Evolutionary conservation across 2,797 vertebrate genomes (phyloP).

Genomic region (Distichodus sexfasciatus): DNA sequence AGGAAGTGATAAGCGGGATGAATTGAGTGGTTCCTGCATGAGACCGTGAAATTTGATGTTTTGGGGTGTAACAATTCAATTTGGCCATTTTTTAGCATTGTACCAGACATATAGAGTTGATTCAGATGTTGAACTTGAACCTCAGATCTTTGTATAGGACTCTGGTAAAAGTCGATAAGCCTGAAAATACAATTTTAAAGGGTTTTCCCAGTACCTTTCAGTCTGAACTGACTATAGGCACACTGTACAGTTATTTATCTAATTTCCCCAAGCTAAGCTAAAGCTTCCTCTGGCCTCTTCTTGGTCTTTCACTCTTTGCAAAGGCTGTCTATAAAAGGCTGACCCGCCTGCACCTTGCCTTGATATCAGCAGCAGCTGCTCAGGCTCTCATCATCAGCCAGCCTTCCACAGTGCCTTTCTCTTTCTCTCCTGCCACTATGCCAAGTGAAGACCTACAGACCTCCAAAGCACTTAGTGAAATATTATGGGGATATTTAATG

Average conservation of each 20-base stretch:
- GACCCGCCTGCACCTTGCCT: slow-evolving; percentile 51
- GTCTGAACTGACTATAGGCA: slow-evolving; percentile 25
- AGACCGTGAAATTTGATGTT: too few species aligned
- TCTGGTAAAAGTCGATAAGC: too few species aligned
- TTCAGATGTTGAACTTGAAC: too few species aligned
- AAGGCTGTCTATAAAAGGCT: slow-evolving; percentile 73
- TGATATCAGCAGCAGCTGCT: slow-evolving; percentile 73
- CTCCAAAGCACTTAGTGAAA: neutral
- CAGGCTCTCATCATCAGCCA: slow-evolving; percentile 44
- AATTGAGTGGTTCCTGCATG: too few species aligned
- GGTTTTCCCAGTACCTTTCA: slow-evolving; percentile 4
- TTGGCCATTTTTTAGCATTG: too few species aligned
- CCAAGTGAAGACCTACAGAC: slow-evolving; percentile 22
- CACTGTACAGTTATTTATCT: slow-evolving; percentile 41
- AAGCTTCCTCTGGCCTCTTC: slow-evolving; percentile 31
- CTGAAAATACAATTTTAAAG: neutral
- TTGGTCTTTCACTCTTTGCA: slow-evolving; percentile 57
- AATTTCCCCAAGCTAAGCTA: slow-evolving; percentile 5
- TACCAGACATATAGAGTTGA: too few species aligned
- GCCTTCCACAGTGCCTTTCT: slow-evolving; percentile 61
- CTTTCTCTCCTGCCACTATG: slow-evolving; percentile 38
- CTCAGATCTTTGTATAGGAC: too few species aligned
- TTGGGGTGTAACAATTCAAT: too few species aligned
- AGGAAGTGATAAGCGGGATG: too few species aligned
- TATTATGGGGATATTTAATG: neutral